A percentile compares a stretch with the other conserved stretches of the same genome.
Evolutionary conservation across 2,797 vertebrate species (phyloP).

Genomic region (Falco berigora): DNA sequence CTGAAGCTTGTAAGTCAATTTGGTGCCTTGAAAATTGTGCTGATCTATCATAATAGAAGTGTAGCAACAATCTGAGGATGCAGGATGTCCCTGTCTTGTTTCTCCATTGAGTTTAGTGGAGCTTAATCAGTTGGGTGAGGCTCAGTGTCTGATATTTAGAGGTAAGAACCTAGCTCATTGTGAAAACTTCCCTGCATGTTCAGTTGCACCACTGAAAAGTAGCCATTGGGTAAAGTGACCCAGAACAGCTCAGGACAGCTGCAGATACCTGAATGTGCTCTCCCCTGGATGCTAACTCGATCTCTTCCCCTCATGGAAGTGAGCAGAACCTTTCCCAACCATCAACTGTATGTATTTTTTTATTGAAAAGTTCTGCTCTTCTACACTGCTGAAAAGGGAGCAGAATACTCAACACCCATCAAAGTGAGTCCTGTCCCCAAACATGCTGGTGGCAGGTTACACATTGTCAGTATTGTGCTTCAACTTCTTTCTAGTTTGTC

Average conservation of each 20-base stretch:
- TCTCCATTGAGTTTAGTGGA: background rate
- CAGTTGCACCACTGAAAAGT: background rate
- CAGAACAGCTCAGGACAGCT: background rate
- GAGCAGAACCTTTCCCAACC: background rate
- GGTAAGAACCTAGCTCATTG: background rate
- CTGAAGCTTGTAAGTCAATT: background rate
- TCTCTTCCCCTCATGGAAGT: background rate
- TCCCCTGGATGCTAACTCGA: background rate
- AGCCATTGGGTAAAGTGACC: background rate
- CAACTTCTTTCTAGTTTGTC: background rate
- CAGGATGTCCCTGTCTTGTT: background rate
- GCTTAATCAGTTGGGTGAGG: background rate
- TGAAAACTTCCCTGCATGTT: background rate
- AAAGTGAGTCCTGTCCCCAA: background rate
- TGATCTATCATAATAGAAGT: fast-evolving
- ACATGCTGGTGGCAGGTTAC: background rate
- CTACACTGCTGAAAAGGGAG: background rate
- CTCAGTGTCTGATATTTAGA: background rate
- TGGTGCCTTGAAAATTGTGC: background rate
- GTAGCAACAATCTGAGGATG: background rate
- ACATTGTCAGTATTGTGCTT: background rate
- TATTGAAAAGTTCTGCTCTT: background rate
- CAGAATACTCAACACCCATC: background rate
- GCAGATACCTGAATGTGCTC: background rate
- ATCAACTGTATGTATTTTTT: background rate